phyloP scores from a whole-genome alignment of 2,797 vertebrate species.

The Cyclura pinguis region DNA sequence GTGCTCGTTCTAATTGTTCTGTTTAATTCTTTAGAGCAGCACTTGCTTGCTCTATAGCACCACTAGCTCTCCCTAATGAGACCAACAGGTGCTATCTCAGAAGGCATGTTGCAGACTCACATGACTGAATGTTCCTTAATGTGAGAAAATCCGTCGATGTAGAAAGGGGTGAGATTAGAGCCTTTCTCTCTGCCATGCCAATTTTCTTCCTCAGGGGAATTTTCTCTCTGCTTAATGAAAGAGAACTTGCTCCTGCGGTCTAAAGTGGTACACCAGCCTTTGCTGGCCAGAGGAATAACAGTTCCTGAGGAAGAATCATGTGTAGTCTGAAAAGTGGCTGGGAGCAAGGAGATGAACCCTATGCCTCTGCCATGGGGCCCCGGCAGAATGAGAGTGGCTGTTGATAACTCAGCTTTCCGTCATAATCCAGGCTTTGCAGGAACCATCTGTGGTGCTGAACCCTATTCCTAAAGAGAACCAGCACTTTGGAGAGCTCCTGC shows the following conservation, averaged over 20 bases:
- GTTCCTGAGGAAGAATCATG: background rate
- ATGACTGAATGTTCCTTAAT: background rate
- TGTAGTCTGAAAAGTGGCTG: no score
- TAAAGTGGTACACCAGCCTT: background rate
- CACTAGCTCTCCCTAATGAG: background rate
- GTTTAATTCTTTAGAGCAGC: background rate
- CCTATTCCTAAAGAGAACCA: no score
- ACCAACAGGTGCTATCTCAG: background rate
- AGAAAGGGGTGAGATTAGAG: no score
- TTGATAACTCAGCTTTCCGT: no score
- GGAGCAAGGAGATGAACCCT: background rate
- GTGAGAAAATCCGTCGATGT: background rate
- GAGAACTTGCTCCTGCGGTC: background rate
- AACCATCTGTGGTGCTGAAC: no score
- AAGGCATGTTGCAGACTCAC: background rate
- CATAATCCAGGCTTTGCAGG: no score
- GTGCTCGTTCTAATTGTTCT: no score
- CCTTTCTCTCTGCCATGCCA: background rate
- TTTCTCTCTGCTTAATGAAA: background rate
- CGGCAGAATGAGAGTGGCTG: no score
- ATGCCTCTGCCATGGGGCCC: background rate
- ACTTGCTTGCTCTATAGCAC: no score
- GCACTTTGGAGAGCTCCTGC: no score
- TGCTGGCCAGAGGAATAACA: background rate
- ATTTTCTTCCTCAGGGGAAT: background rate